Conservation (phyloP, 2,797 vertebrate genomes). For the Gobionotothen gibberifrons region DNA sequence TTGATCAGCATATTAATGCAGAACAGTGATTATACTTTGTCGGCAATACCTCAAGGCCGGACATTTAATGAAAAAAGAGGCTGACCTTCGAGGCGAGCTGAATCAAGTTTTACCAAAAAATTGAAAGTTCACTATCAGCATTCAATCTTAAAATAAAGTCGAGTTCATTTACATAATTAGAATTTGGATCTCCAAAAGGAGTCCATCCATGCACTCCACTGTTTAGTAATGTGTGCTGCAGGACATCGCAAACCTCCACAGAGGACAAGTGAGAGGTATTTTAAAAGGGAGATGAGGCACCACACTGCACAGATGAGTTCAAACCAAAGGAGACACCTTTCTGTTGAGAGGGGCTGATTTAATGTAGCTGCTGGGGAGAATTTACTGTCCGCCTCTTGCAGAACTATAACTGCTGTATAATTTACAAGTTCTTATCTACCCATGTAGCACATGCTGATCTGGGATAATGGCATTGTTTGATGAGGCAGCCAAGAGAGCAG, state of each 20-base stretch:
- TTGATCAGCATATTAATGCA: conserved; percentile 77
- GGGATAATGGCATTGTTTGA: conserved; percentile 72
- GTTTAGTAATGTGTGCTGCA: conserved; percentile 66
- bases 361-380: conserved; percentile 62
- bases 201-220: conserved; percentile 35
- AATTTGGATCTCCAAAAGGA: conserved; percentile 65
- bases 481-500: conserved; percentile 58
- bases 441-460: conserved; percentile 65
- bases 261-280: conserved; percentile 65
- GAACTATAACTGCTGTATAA: conserved; percentile 67
- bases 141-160: conserved; percentile 73
- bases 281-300: conserved; percentile 74
- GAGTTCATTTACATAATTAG: conserved; percentile 75
- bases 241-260: conserved; percentile 59
- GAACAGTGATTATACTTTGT: conserved; percentile 71
- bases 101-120: conserved; percentile 59
- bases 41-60: conserved; percentile 67
- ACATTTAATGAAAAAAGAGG: conserved; percentile 60
- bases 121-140: conserved; percentile 67
- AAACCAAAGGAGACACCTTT: conserved; percentile 61
- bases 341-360: conserved; percentile 59
- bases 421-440: conserved; percentile 70
- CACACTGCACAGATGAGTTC: conserved; percentile 55
- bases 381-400: conserved; percentile 53
- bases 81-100: conserved; percentile 69